These are phyloP conservation scores for Frankliniella intonsa DNA, from an alignment of 2,888 invertebrate genomes.

Conservation along the genomic window DNA sequence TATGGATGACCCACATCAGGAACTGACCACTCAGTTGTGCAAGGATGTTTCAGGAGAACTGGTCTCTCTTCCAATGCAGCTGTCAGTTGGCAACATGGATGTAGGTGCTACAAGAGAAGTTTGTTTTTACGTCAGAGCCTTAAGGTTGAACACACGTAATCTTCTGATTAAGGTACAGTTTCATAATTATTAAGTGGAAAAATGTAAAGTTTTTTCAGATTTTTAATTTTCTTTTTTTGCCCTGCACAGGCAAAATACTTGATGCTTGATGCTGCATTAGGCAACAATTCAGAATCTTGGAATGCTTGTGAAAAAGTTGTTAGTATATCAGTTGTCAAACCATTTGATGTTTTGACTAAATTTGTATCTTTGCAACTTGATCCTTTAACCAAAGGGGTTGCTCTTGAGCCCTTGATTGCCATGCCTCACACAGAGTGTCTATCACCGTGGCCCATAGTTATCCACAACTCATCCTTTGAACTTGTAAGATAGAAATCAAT, in stretches of 20 bases:
- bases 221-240: neutral
- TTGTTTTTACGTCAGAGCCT: slow-evolving; percentile 58
- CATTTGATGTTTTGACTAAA: slow-evolving; percentile 63
- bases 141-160: slow-evolving; percentile 57
- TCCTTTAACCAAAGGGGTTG: slow-evolving; percentile 60
- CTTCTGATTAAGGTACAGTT: slow-evolving; percentile 54
- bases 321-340: slow-evolving; percentile 61
- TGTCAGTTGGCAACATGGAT: slow-evolving; percentile 45
- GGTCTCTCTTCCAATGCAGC: slow-evolving; percentile 50
- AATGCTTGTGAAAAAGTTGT: slow-evolving; percentile 56
- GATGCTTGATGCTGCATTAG: neutral
- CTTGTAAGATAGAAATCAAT: slow-evolving; percentile 47
- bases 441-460: slow-evolving; percentile 65
- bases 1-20: slow-evolving; percentile 41
- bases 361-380: slow-evolving; percentile 63
- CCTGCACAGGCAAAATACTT: neutral
- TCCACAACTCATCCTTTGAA: slow-evolving; percentile 61
- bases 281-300: neutral
- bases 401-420: slow-evolving; percentile 62
- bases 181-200: neutral
- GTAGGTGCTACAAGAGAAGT: slow-evolving; percentile 41
- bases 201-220: neutral
- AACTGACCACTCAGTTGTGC: slow-evolving; percentile 48
- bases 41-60: slow-evolving; percentile 49
- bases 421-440: slow-evolving; percentile 64